phyloP scores from a whole-genome alignment of 2,113 vertebrate genomes.

The Sterrhoptilus dennistouni region DNA sequence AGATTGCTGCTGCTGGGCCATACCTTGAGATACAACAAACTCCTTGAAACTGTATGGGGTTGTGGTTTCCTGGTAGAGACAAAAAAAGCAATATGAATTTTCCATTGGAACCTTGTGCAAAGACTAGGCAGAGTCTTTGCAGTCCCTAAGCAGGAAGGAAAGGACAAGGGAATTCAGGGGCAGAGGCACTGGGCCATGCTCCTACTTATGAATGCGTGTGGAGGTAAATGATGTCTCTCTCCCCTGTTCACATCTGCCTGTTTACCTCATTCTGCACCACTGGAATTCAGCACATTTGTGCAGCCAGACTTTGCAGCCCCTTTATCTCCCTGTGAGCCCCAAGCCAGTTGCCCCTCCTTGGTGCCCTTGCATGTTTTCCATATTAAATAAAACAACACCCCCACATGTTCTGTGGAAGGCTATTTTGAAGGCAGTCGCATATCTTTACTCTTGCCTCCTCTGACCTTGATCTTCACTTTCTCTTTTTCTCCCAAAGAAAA shows the following conservation, averaged over 20 bases:
- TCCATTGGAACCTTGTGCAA: background rate
- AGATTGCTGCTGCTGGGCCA: background rate
- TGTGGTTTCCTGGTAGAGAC: background rate
- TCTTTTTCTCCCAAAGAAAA: constrained; percentile 70
- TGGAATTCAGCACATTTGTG: constrained; percentile 28
- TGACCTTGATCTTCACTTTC: constrained; percentile 75
- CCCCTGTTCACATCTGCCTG: background rate
- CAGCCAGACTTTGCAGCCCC: constrained; percentile 22
- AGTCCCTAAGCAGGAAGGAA: background rate
- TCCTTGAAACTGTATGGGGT: background rate
- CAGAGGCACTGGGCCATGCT: background rate
- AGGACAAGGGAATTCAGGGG: background rate
- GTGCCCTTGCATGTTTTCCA: constrained; percentile 61
- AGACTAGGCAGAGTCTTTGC: background rate
- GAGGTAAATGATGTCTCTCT: background rate
- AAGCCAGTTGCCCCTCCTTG: constrained; percentile 43
- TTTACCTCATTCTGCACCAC: background rate
- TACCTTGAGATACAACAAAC: background rate
- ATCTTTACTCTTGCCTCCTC: constrained; percentile 55
- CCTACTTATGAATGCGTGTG: rapidly evolving
- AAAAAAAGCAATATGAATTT: background rate
- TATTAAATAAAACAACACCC: constrained; percentile 66
- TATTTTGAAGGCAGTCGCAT: constrained; percentile 30
- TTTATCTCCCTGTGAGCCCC: constrained; percentile 63
- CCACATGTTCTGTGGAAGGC: constrained; percentile 65